phyloP scores from a whole-genome alignment of 2,797 vertebrate genomes.

The Scyliorhinus canicula region DNA sequence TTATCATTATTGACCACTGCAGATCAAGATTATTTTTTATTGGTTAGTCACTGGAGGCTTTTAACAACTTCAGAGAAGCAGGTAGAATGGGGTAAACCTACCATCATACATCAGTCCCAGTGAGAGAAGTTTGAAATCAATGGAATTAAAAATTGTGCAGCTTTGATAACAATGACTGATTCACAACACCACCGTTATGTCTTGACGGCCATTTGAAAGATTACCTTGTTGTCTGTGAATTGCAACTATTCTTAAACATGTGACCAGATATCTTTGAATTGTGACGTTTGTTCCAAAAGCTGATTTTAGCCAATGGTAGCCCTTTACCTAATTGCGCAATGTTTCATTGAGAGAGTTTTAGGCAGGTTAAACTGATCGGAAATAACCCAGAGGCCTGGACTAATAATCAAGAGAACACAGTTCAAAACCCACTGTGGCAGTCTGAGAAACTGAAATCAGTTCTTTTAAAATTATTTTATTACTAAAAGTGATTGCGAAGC shows the following conservation, averaged over 20 bases:
- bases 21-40: neutral
- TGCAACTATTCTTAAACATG: neutral
- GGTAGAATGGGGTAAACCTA: neutral
- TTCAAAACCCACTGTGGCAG: neutral
- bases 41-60: neutral
- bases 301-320: neutral
- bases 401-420: neutral
- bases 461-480: neutral
- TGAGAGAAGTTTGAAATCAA: neutral
- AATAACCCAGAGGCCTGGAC: neutral
- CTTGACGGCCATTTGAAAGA: neutral
- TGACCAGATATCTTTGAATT: neutral
- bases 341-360: neutral
- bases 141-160: neutral
- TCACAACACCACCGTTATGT: neutral
- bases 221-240: neutral
- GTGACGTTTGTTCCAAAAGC: neutral
- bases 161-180: neutral
- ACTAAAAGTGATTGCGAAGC: neutral
- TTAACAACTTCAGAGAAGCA: neutral
- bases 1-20: neutral
- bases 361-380: neutral
- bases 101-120: no score
- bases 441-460: neutral
- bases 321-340: neutral